Percentiles rank a stretch among this genome's conserved stretches.
Evolutionary conservation across 2,113 vertebrate genomes (phyloP).

Genomic region (Sander vitreus): DNA sequence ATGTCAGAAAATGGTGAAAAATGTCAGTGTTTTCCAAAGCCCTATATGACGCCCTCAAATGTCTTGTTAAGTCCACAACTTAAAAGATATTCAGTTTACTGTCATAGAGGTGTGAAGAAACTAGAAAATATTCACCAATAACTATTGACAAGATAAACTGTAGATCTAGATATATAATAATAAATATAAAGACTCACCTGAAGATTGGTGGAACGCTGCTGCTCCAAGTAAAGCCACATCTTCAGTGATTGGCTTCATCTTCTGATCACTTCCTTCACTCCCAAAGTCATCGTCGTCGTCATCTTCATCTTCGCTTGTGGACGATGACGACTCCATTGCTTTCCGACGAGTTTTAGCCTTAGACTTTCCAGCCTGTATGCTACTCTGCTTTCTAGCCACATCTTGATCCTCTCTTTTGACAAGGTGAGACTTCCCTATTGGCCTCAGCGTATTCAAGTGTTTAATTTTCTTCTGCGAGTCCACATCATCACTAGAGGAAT

Average conservation of each 20-base stretch:
- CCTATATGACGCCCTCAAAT: too few relatives aligned
- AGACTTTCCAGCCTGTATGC: constrained; percentile 45
- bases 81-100: too few relatives aligned
- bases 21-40: too few relatives aligned
- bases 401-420: constrained; percentile 59
- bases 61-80: too few relatives aligned
- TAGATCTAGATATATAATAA: neutral
- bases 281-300: constrained; percentile 80
- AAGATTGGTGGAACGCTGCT: constrained; percentile 91
- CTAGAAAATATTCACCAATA: too few relatives aligned
- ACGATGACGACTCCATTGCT: constrained; percentile 55
- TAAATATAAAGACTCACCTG: constrained; percentile 84
- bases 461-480: constrained; percentile 88
- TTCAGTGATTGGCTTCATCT: constrained; percentile 93
- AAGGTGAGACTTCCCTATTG: constrained; percentile 78
- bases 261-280: constrained; percentile 91
- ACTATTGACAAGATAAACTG: neutral
- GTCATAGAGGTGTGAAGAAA: too few relatives aligned
- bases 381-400: constrained; percentile 30
- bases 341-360: constrained; percentile 31
- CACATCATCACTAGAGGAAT: constrained; percentile 91
- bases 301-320: constrained; percentile 81
- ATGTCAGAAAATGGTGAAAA: too few relatives aligned
- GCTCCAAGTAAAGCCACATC: constrained; percentile 84
- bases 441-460: constrained; percentile 83